Evolutionary conservation across 2,797 vertebrate genomes (phyloP), one percentile per base, ranked within the genome.

Genomic region (Alosa sapidissima): DNA sequence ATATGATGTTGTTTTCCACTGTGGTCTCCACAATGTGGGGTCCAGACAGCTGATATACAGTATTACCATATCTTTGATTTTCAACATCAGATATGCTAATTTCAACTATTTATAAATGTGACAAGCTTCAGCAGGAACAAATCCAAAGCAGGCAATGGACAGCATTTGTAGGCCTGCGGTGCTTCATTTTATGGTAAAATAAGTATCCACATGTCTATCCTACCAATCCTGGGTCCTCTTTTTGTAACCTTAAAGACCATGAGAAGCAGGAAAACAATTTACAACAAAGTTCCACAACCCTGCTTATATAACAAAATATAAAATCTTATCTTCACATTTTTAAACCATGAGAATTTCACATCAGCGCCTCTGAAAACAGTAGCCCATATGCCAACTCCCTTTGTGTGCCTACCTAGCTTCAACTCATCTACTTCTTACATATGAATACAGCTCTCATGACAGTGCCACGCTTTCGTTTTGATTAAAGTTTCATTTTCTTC

Each of bases 1-100:
- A 24, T 2, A 24, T 10, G n/a, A 9, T 62, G 58, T n/a, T 62
- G 8, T 24, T 62, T 62, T 62, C 58, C 9, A 8, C 58, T 62
- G n/a, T 62, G n/a, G 58, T 62, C n/a, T 62, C 9, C 58, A 9
- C 58, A 62, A 62, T 62, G 58, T 68, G 28, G 11, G 28, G 28
- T 36, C 65, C 28, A 72, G 65, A 72, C 65, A 62, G 58, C n/a
- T 16, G 4, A 14, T 58, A 21, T 3, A 58, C 28, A 28, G 28
- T 16, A 36, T 72, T 72, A 72, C 11, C 65, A 72, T 68, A 68
- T 68, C 62, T 72, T 72, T 72, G 28, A 72, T 72, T 72, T 72
- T 4, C 65, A 36, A 41, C 33, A 36, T 72, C 65, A 72, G 65
- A 72, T 72, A 72, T 72, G 33, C 65, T 41, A 72, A 72, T 72